Evolutionary conservation across 2,888 invertebrate species (phyloP).

Genomic region (Cheilosia scutellata): DNA sequence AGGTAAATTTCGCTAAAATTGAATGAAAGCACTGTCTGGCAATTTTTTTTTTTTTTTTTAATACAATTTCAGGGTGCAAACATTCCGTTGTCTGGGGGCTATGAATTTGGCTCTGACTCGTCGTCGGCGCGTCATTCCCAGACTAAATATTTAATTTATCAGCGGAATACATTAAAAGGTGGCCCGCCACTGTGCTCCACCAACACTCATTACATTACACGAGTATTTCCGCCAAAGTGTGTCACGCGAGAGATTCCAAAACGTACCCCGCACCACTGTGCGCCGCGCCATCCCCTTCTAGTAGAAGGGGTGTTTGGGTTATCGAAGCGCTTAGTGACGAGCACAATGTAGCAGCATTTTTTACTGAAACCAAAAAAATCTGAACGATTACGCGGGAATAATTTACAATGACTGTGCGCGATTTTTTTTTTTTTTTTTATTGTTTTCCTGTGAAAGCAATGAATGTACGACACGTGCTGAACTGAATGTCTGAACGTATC

Average conservation of each 20-base stretch:
- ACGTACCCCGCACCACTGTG: not conserved
- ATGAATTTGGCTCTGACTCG: constrained; percentile 18
- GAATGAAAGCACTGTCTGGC: constrained; percentile 31
- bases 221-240: constrained; percentile 41
- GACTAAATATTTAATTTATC: constrained; percentile 67
- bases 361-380: constrained; percentile 18
- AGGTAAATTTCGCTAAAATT: constrained; percentile 36
- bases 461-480: constrained; percentile 45
- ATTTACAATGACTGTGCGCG: not conserved
- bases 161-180: constrained; percentile 29
- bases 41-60: constrained; percentile 15
- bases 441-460: constrained; percentile 16
- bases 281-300: no score
- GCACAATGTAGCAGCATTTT: not conserved
- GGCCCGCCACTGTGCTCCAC: not conserved
- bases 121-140: constrained; percentile 47
- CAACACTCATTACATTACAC: constrained; percentile 12
- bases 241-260: constrained; percentile 35
- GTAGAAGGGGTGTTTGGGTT: not conserved
- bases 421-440: not conserved
- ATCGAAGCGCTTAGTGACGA: not conserved
- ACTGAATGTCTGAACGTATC: constrained; percentile 35
- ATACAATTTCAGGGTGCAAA: constrained; percentile 7
- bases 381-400: constrained; percentile 19
- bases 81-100: constrained; percentile 11